phyloP scores from a whole-genome alignment of 2,888 invertebrate genomes.

The Eupithecia pulchellata region DNA sequence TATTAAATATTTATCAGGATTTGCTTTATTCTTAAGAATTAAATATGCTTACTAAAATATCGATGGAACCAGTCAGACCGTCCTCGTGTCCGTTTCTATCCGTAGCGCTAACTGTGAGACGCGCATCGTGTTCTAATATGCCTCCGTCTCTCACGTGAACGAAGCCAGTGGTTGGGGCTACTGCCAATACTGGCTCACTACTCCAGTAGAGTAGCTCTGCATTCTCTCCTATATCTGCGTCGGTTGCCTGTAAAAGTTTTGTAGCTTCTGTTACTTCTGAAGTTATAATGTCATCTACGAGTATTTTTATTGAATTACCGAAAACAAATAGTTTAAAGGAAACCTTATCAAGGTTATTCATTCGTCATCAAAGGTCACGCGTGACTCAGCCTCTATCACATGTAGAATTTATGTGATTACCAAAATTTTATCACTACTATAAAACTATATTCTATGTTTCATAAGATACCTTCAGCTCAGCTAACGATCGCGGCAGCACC shows the following conservation, averaged over 20 bases:
- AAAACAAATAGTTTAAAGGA: background rate
- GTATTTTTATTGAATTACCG: background rate
- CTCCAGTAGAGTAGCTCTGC: conserved; percentile 75
- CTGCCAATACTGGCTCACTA: conserved; percentile 73
- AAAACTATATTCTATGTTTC: background rate
- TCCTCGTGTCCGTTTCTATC: conserved; percentile 69
- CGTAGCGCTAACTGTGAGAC: conserved; percentile 69
- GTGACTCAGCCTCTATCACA: background rate
- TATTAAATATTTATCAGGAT: background rate
- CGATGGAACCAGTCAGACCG: conserved; percentile 66
- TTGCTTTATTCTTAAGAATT: no score
- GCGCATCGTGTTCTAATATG: conserved; percentile 61
- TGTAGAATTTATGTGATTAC: background rate
- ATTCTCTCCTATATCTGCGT: conserved; percentile 84
- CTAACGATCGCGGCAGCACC: conserved; percentile 74
- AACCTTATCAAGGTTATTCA: background rate
- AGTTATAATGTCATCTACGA: background rate
- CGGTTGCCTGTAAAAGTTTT: conserved; percentile 83
- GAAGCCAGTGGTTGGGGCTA: conserved; percentile 85
- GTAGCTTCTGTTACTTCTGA: background rate
- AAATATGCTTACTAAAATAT: conserved; percentile 70
- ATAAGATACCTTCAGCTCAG: conserved; percentile 71
- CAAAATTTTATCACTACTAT: background rate
- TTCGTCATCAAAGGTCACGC: background rate
- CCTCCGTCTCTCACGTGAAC: conserved; percentile 80